Base-by-base conservation (phyloP, 2,888 invertebrate species). In the Sarcophaga variegata region DNA sequence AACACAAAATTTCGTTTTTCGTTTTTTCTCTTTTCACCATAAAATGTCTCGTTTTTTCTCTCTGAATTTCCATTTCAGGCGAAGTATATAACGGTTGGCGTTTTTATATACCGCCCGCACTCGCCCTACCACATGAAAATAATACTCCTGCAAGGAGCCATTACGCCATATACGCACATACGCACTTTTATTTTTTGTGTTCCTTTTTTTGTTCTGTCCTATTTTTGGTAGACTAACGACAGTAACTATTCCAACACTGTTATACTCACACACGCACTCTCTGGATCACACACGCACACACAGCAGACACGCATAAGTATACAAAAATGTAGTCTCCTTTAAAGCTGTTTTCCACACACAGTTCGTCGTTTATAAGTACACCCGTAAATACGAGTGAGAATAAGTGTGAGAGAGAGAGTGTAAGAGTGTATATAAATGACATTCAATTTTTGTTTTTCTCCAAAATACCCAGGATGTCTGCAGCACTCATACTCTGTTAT, bases 381-480 rank as follows among this genome's bases (percentile, higher is more conserved):
- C 10, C 37, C 37, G 3, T 10, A 37, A 37, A 10, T 37, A 37
- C 10, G 0, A 0, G 2, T 10, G 37, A 37, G 37, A 10, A 0
- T 37, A 37, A 37, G 37, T 37, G 37, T 37, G 37, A 37, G 37
- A 37, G 37, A 37, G 37, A 37, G 37, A 37, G 37, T 37, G 37
- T 37, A 37, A 37, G 37, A 37, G 37, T 37, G 37, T 77, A 81
- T 69, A 86, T 86, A 87, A 75, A 84, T 87, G 87, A 84, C 84
- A 82, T 84, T 87, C 62, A 87, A 75, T 78, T 83, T 88, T 86
- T 81, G 10, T 37, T 37, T 10, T 37, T 79, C 54, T 78, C 78
- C 72, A 75, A 69, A 86, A 82, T 82, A 37, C 84, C 76, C 75
- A 85, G 87, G 82, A 81, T 88, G 88, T 88, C 87, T 89, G 86